Evolutionary conservation across 2,888 invertebrate species (phyloP).

Genomic region (Nemotelus pantherinus): DNA sequence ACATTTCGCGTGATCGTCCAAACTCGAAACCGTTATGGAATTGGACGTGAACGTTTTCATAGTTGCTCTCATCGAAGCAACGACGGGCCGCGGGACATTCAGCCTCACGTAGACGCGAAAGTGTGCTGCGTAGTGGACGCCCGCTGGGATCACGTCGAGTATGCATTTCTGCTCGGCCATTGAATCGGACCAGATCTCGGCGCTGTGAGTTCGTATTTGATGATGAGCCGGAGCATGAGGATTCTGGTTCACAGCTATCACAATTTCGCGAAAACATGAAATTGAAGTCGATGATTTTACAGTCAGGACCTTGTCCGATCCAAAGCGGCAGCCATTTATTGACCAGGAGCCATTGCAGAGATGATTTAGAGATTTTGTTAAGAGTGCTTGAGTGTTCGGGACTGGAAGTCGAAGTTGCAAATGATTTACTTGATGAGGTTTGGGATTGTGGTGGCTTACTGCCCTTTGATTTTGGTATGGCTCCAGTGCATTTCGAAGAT

Average conservation of each 20-base stretch:
- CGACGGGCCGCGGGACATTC: constrained; percentile 50
- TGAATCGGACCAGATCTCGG: constrained; percentile 63
- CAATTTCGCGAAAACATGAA: constrained; percentile 66
- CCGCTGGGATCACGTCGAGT: constrained; percentile 55
- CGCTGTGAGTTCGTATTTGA: constrained; percentile 57
- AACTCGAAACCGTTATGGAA: constrained; percentile 65
- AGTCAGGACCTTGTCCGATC: constrained; percentile 69
- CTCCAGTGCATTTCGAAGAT: constrained; percentile 48
- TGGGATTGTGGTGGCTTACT: constrained; percentile 54
- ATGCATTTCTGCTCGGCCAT: constrained; percentile 59
- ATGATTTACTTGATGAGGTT: constrained; percentile 52
- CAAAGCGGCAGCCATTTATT: constrained; percentile 74
- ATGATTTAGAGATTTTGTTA: constrained; percentile 70
- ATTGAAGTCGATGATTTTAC: constrained; percentile 67
- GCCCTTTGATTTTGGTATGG: constrained; percentile 49
- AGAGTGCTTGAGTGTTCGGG: constrained; percentile 59
- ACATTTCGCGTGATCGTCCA: constrained; percentile 61
- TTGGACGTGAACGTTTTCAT: constrained; percentile 64
- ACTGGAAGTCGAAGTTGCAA: constrained; percentile 54
- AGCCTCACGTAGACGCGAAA: constrained; percentile 60
- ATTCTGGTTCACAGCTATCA: constrained; percentile 59
- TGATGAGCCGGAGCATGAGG: constrained; percentile 46
- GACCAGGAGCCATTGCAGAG: constrained; percentile 73
- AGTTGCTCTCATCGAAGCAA: constrained; percentile 61
- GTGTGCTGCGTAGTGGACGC: constrained; percentile 60